Evolutionary conservation across 2,113 vertebrate genomes (phyloP), one percentile per base, ranked within the genome.

Genomic region (Chlorodrepanis virens): DNA sequence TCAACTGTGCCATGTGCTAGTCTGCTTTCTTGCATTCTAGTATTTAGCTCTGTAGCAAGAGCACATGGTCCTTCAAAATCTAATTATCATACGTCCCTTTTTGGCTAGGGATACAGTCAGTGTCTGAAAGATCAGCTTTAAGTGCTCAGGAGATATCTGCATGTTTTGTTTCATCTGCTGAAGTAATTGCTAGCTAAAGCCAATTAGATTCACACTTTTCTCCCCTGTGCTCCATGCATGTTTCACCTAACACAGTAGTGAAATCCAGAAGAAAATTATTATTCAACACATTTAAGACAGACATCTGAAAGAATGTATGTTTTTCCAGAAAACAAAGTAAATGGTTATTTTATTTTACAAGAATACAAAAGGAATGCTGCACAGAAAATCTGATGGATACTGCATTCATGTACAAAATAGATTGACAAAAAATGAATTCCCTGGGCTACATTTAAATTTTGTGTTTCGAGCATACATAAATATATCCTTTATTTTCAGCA

Each of bases 21-120:
- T 78, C 94, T 96, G 94, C 56, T 96, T 97, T 94, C 86, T 76
- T 88, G 90, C 80, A 89, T 94, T 96, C 96, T 95, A 95, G 84
- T 81, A 93, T 92, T 97, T 95, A 95, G 91, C 65, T 93, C 90
- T 88, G 52, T 35, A 50, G 91, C 74, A 96, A 78, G 47, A 95
- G 72, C 89, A 82, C 81, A 92, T 88, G 94, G 93, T 74, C 74
- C 54, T 94, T 89, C 69, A 84, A 83, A 93, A 95, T 91, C 94
- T 89, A 94, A 93, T 85, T 72, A 94, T 67, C 70, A n/a, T 59
- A 56, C 59, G 61, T 74, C 78, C 71, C 90, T 86, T 49, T 94
- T 69, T 93, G 87, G 80, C 82, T 40, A 86, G 60, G 16, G 47
- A 93, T 80, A 72, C 50, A 92, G 52, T 21, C 47, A 56, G 29